Evolutionary conservation across 2,888 invertebrate species (phyloP).

Genomic region (Yponomeuta sedellus): DNA sequence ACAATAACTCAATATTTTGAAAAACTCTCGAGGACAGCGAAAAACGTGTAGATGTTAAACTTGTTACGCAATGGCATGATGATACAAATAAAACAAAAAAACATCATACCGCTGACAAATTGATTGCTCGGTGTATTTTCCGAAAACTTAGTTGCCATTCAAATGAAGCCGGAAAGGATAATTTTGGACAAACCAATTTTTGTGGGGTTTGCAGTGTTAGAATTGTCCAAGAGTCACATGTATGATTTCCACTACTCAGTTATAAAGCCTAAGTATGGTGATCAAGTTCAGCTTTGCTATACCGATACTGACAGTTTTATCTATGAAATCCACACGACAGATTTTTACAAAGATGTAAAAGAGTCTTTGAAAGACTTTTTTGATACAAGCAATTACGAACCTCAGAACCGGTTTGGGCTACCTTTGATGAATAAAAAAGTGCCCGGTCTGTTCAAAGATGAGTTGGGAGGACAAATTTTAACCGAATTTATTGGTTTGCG

Average conservation of each 20-base stretch:
- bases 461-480: too few species aligned
- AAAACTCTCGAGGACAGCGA: conserved; percentile 25
- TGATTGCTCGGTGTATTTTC: conserved; percentile 9
- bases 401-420: too few species aligned
- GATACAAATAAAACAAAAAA: conserved; percentile 13
- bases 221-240: conserved; percentile 16
- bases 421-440: too few species aligned
- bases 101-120: too few species aligned
- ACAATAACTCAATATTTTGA: conserved; percentile 14
- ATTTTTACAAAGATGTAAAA: conserved; percentile 18
- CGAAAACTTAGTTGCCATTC: conserved; percentile 24
- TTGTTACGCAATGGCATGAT: conserved; percentile 19
- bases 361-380: conserved; percentile 5
- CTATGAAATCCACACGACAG: conserved; percentile 17
- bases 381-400: too few species aligned
- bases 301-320: conserved; percentile 22
- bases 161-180: conserved; percentile 19
- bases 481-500: too few species aligned
- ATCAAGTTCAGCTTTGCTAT: conserved; percentile 17
- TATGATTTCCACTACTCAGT: too few species aligned
- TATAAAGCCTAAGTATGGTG: conserved; percentile 15
- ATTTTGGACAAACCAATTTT: conserved; percentile 15
- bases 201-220: conserved; percentile 18
- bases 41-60: conserved; percentile 12
- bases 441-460: too few species aligned